Evolutionary conservation across 2,113 vertebrate genomes (phyloP), one percentile per base, ranked within the genome.

Genomic region (Guaruba guarouba): DNA sequence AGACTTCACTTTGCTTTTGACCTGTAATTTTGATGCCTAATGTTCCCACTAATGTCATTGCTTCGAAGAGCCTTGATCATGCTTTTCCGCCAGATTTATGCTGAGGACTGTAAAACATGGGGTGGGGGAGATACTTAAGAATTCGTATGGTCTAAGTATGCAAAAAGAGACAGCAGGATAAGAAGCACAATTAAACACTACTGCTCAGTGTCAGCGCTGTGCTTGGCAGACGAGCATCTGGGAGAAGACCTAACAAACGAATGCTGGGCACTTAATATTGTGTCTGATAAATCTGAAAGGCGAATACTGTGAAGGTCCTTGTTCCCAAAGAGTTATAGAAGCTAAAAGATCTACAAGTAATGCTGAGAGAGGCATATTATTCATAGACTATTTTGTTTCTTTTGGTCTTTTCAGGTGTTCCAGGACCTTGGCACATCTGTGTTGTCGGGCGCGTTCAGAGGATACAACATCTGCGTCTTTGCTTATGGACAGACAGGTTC

Each of bases 381-480:
- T 93, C 44, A 84, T 7, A 10, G 22, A 10, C 22, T 82, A 7
- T 39, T 74, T 33, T 75, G 7, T 96, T 68, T 96, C 39, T 93
- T 83, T 95, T 89, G 73, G 22, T 96, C 94, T 67, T 97, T 92
- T 55, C 97, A 99, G 99, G 98, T 99, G 90, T 99, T 99, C 96
- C 99, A 99, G 97, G 99, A 99, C 94, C 98, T 99, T 97, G 99
- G 99, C 31, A 98, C 98, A 83, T 99, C 98, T 18, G 99, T 99
- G 51, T 97, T 99, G 73, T 98, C 98, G 0, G 99, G 98, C 94
- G 99, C 99, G 15, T 98, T 98, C 44, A 98, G 98, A 96, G 99
- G 99, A 81, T 99, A 99, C 97, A 99, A 99, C n/a, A 99, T 99
- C 91, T 99, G 99, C 93, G 98, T 99, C 85, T 99, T 99, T 98